These are phyloP conservation scores for Archivesica marissinica DNA, from an alignment of 1,140 invertebrate genomes.

Conservation along the genomic window DNA sequence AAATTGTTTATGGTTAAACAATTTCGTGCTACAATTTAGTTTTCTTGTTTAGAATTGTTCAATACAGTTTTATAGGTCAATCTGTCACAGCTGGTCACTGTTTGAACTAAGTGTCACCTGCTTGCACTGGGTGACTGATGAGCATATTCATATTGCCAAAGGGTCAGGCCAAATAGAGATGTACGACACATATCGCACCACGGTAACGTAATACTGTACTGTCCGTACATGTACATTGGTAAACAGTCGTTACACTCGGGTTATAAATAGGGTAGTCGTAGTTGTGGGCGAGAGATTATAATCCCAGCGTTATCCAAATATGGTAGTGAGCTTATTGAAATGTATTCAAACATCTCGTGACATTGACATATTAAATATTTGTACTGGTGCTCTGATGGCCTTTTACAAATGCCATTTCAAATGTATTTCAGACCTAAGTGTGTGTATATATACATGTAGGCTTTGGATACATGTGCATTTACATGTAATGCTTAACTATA, in stretches of 20 bases:
- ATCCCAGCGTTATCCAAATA: background rate
- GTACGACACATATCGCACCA: too few species aligned
- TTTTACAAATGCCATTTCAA: too few species aligned
- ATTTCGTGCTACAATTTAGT: too few species aligned
- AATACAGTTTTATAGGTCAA: background rate
- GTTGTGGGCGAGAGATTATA: background rate
- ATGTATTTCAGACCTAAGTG: too few species aligned
- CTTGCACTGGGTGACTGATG: background rate
- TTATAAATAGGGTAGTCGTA: conserved; percentile 23
- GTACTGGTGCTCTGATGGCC: too few species aligned
- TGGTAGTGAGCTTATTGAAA: background rate
- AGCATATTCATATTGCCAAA: background rate
- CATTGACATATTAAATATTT: too few species aligned
- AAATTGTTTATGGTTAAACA: too few species aligned
- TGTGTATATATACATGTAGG: too few species aligned
- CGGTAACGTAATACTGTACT: too few species aligned
- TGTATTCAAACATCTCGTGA: too few species aligned
- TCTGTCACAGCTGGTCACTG: background rate
- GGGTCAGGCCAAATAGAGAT: background rate
- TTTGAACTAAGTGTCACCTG: conserved; percentile 7
- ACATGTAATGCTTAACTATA: too few species aligned
- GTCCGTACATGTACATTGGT: background rate
- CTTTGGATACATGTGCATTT: too few species aligned
- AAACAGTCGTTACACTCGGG: background rate
- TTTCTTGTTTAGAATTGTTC: background rate